Conservation (phyloP, 2,113 vertebrate genomes). For the Chrysemys picta region DNA sequence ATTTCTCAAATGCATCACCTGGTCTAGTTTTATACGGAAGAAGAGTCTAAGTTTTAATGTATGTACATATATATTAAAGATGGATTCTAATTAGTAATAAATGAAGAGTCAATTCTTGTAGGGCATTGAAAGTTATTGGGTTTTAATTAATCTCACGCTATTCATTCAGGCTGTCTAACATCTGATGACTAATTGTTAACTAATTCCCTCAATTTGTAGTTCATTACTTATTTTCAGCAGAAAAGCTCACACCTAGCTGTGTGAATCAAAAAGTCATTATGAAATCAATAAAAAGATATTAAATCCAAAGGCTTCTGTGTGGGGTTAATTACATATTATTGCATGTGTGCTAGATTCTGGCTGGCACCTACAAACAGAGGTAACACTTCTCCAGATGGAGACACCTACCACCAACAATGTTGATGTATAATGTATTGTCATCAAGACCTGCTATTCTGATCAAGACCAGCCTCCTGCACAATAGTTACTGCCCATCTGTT, state of each 20-base stretch:
- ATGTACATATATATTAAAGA: slow-evolving; percentile 51
- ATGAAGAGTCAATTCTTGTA: slow-evolving; percentile 46
- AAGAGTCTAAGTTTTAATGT: not conserved
- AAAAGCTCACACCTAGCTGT: slow-evolving; percentile 50
- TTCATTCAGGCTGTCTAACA: slow-evolving; percentile 55
- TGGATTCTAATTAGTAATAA: slow-evolving; percentile 45
- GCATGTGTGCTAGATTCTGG: not conserved
- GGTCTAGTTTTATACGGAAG: not conserved
- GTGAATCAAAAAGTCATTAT: slow-evolving; percentile 38
- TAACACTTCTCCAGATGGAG: not conserved
- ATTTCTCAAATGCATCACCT: not conserved
- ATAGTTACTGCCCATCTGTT: not conserved
- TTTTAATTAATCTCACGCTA: slow-evolving; percentile 44
- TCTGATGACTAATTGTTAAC: slow-evolving; percentile 70
- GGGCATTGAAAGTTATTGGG: slow-evolving; percentile 38
- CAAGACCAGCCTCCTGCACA: not conserved
- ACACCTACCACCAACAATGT: not conserved
- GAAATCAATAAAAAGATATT: not conserved
- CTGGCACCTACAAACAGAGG: not conserved
- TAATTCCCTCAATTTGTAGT: slow-evolving; percentile 73
- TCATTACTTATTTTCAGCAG: slow-evolving; percentile 59
- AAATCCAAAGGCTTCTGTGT: not conserved
- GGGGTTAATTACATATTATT: slow-evolving; percentile 1
- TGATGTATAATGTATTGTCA: not conserved
- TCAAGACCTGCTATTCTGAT: not conserved